These are phyloP conservation scores for Ametastegia equiseti DNA, from an alignment of 2,888 invertebrate genomes.

Conservation along the genomic window DNA sequence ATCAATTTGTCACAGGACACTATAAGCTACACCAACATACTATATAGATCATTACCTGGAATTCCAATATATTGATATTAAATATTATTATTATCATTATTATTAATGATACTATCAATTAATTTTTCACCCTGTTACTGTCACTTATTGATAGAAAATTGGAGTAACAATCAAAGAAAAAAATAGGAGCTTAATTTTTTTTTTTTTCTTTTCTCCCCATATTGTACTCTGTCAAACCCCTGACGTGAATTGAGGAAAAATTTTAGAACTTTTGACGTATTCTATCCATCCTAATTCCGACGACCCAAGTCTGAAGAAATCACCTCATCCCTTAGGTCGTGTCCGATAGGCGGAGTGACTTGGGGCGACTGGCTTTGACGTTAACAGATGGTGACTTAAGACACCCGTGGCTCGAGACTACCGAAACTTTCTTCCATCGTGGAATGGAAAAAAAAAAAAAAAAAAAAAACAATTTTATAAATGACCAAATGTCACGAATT, in stretches of 20 bases:
- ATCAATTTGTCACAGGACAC: not conserved
- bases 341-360: conserved; percentile 14
- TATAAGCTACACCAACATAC: too few species aligned
- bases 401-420: not conserved
- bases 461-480: too few species aligned
- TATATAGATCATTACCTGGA: too few species aligned
- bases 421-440: not conserved
- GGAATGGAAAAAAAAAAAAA: not conserved
- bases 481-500: too few species aligned
- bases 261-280: conserved; percentile 6
- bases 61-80: not conserved
- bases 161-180: too few species aligned
- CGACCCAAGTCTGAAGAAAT: conserved; percentile 23
- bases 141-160: too few species aligned
- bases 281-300: conserved; percentile 6
- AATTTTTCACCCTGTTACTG: not conserved
- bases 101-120: too few species aligned
- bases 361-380: conserved; percentile 5
- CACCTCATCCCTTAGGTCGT: conserved; percentile 2
- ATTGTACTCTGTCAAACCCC: not conserved
- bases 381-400: conserved; percentile 7
- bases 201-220: not conserved
- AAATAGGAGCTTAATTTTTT: not conserved
- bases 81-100: too few species aligned
- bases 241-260: conserved; percentile 15